Evolutionary conservation across 2,113 vertebrate species (phyloP), one percentile per base, ranked within the genome.

Genomic region (Jacana jacana): DNA sequence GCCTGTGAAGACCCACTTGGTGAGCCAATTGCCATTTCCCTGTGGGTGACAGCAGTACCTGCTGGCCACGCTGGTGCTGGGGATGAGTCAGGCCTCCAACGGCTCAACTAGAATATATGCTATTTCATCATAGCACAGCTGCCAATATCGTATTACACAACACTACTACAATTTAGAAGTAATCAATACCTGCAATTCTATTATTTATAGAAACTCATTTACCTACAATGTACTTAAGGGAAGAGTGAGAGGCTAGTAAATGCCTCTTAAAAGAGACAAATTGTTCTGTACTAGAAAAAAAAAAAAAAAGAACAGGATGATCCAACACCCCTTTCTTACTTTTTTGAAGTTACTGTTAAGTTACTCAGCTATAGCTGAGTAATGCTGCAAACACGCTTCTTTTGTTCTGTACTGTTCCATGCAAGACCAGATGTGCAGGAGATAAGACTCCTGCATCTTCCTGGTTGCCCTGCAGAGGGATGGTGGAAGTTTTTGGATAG

Each of bases 181-280:
- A 81, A 93, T 93, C 82, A 91, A 90, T 94, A 89, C 24, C 22
- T 70, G 25, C 2, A 6, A 86, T 94, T 83, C 84, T 19, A 35
- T 86, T 89, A 65, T 70, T 88, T 88, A 70, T n/a, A 83, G 51
- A 80, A 94, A 88, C 52, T 61, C 33, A 33, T 95, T 95, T 81
- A 92, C 76, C 37, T 81, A 83, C 72, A 81, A 2, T 13, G 28
- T 86, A 57, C 55, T 83, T 86, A 93, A 91, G 20, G 42, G 42
- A 91, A 78, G 60, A 55, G 11, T 12, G 44, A 65, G 44, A 75
- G 30, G 19, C 58, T 73, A 52, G 71, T 78, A 90, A 91, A 88
- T n/a, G 30, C 8, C 42, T 73, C 51, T 64, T 86, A 71, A 81
- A 76, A 86, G 33, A 88, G 68, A 88, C 4, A 57, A 46, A n/a